These are phyloP conservation scores for Cynoglossus semilaevis DNA, from an alignment of 2,113 vertebrate genomes.

Conservation along the genomic window DNA sequence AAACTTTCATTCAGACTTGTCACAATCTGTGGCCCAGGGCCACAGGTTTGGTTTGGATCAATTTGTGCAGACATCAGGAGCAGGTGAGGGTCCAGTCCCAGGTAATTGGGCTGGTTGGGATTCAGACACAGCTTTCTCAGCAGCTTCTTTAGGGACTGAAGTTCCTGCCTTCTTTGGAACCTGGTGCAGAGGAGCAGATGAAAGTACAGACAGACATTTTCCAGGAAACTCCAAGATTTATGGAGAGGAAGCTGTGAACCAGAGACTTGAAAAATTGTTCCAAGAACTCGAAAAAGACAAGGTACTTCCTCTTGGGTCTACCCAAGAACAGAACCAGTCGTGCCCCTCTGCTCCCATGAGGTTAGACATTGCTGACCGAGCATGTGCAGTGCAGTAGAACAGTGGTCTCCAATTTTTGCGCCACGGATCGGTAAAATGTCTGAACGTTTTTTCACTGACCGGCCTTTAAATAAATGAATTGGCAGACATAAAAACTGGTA, in stretches of 20 bases:
- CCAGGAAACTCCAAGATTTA: conserved; percentile 92
- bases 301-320: conserved; percentile 74
- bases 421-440: neutral
- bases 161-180: conserved; percentile 47
- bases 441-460: too few species aligned
- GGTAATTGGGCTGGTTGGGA: conserved; percentile 35
- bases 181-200: conserved; percentile 52
- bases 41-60: neutral
- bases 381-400: too few species aligned
- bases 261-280: conserved; percentile 92
- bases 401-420: too few species aligned
- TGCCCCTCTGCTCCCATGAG: conserved; percentile 28
- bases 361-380: too few species aligned
- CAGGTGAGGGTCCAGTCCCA: neutral
- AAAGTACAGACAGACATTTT: conserved; percentile 52
- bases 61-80: conserved; percentile 17
- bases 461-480: too few species aligned
- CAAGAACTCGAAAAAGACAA: conserved; percentile 92
- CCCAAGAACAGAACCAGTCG: conserved; percentile 64
- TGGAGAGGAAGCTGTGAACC: conserved; percentile 96
- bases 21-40: too few species aligned
- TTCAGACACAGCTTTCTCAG: conserved; percentile 65
- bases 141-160: conserved; percentile 51
- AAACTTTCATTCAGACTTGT: too few species aligned
- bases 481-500: too few species aligned